These are phyloP conservation scores for Callipepla squamata DNA, from an alignment of 2,113 vertebrate genomes.

Conservation along the genomic window DNA sequence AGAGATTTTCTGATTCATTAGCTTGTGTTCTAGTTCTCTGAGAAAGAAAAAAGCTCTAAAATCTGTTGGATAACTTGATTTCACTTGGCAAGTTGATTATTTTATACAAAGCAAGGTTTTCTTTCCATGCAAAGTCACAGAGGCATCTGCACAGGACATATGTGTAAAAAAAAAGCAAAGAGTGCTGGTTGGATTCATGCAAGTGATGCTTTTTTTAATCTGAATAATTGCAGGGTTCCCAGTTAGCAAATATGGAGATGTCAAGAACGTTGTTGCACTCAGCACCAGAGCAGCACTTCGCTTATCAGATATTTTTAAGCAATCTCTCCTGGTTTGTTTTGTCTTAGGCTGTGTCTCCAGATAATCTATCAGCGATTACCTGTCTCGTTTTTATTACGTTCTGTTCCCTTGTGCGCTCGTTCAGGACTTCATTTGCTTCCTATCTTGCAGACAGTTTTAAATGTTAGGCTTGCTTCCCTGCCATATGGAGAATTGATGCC, in stretches of 20 bases:
- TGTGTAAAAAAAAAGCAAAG: not conserved
- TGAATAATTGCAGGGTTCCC: not conserved
- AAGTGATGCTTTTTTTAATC: not conserved
- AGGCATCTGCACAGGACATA: not conserved
- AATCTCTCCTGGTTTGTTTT: not conserved
- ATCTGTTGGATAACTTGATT: not conserved
- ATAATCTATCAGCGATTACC: slow-evolving; percentile 2
- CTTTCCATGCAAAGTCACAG: not conserved
- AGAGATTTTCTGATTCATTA: not conserved
- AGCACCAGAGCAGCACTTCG: not conserved
- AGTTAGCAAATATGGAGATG: not conserved
- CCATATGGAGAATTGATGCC: not conserved
- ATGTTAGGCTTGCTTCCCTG: slow-evolving; percentile 48
- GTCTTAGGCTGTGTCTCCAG: not conserved
- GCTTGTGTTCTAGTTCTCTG: not conserved
- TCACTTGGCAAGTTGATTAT: not conserved
- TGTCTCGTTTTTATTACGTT: slow-evolving; percentile 5
- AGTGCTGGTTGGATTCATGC: not conserved
- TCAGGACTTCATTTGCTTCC: slow-evolving; percentile 34
- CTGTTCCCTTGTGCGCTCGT: not conserved
- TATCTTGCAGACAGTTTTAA: slow-evolving; percentile 11
- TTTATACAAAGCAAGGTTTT: not conserved
- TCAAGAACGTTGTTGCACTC: not conserved
- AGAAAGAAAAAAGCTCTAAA: not conserved
- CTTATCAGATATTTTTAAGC: not conserved